These are phyloP conservation scores for Drosophila ercepeae DNA, from an alignment of 1,140 invertebrate genomes.

Conservation along the genomic window DNA sequence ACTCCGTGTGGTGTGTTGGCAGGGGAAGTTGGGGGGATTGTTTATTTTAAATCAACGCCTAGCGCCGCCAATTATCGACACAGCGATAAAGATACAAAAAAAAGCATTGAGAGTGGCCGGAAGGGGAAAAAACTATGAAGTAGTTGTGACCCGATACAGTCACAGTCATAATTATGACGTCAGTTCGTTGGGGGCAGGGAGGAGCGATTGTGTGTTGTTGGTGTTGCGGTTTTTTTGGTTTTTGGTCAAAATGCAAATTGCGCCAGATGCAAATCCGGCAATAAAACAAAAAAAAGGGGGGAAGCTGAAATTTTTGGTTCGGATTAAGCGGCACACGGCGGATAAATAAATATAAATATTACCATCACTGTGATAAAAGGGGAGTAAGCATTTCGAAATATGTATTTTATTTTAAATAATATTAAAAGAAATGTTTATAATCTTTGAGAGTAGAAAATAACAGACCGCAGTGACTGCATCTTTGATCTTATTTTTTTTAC, in stretches of 20 bases:
- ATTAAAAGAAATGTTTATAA: no score
- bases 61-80: conserved; percentile 69
- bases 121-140: conserved; percentile 33
- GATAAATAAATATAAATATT: conserved; percentile 8
- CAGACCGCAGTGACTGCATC: not conserved
- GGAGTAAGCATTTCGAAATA: no score
- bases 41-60: conserved; percentile 64
- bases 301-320: not conserved
- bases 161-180: conserved; percentile 63
- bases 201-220: conserved; percentile 6
- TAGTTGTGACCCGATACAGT: conserved; percentile 33
- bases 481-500: conserved; percentile 1
- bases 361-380: not conserved
- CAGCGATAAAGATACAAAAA: conserved; percentile 46
- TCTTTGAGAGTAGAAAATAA: not conserved
- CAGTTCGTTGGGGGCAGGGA: conserved; percentile 21
- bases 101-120: not conserved
- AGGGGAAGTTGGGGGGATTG: conserved; percentile 30
- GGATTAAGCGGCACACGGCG: conserved; percentile 36
- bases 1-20: conserved; percentile 1
- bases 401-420: no score
- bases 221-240: conserved; percentile 20
- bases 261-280: conserved; percentile 54
- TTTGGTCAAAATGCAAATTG: conserved; percentile 44
- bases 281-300: not conserved